Base-by-base conservation (phyloP, 2,797 vertebrate genomes). In the Argentina silus region DNA sequence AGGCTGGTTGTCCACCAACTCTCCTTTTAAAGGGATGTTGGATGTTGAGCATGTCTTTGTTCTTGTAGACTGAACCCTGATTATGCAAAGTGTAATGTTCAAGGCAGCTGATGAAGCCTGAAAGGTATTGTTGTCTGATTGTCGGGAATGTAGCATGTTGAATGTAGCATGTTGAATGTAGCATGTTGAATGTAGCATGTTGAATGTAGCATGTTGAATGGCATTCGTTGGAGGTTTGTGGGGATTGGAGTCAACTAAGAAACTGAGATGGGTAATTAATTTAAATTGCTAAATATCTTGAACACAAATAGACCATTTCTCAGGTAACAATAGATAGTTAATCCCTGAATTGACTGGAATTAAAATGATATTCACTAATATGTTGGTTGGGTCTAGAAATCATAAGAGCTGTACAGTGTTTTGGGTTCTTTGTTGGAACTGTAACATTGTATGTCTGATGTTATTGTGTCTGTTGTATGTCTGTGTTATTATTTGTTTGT, bases 41-140 rank as follows among this genome's bases (percentile, higher is more conserved):
- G 50, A 77, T 21, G 57, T 47, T 15, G 11, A 69, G 9, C 55
- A 63, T 62, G 36, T 15, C 12, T 69, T 65, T 50, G 51, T 62
- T 21, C 9, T 62, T 42, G 23, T 62, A 17, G 53, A 55, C 51
- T 55, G 51, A 55, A 55, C 14, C 15, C 6, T 15, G 2, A 45
- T 44, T 7, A 17, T 45, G 51, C 17, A 63, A 7, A 63, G 15
- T 42, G 23, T 5, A n/a, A 56, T 12, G 27, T 42, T 43, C 27
- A 4, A 62, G 12, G 11, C 15, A 42, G 6, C 11, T 15, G 0
- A 61, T 11, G 9, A 17, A 9, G 27, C 11, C 59, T 42, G 27
- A 61, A 10, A 61, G 47, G 47, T 48, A 48, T 48, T 36, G 27
- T 36, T 6, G n/a, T 7, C n/a, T 19, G 15, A 55, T 55, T 53